Evolutionary conservation across 2,113 vertebrate genomes (phyloP).

Genomic region (Hypanus sabinus): DNA sequence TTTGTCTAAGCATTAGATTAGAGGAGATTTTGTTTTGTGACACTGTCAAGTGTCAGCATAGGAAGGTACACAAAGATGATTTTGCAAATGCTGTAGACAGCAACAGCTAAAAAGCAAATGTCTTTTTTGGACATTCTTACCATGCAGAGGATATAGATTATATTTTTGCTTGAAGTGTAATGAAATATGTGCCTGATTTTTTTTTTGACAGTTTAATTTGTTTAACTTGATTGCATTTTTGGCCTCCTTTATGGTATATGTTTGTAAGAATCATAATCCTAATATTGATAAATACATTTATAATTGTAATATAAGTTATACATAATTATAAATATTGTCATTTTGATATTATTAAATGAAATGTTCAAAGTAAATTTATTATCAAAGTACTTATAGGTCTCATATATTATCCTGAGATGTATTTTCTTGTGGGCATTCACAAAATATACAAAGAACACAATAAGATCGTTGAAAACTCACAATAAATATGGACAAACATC

Average conservation of each 20-base stretch:
- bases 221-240: neutral
- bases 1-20: neutral
- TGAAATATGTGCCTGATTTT: neutral
- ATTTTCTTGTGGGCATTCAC: too few relatives aligned
- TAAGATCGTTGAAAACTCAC: too few relatives aligned
- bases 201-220: neutral
- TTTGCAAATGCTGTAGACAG: neutral
- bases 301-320: neutral
- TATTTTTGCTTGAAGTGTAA: neutral
- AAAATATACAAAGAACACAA: too few relatives aligned
- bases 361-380: neutral
- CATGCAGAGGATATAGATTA: conserved; percentile 4
- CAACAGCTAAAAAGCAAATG: neutral
- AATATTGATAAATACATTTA: neutral
- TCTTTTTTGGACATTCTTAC: neutral
- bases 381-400: too few relatives aligned
- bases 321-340: neutral
- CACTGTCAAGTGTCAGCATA: neutral
- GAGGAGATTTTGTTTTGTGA: neutral
- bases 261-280: neutral
- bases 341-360: neutral
- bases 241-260: neutral
- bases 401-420: too few relatives aligned
- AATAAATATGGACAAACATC: too few relatives aligned
- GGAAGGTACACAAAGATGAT: neutral